Base-by-base conservation (phyloP, 2,888 invertebrate species). In the Pelosia muscerda region DNA sequence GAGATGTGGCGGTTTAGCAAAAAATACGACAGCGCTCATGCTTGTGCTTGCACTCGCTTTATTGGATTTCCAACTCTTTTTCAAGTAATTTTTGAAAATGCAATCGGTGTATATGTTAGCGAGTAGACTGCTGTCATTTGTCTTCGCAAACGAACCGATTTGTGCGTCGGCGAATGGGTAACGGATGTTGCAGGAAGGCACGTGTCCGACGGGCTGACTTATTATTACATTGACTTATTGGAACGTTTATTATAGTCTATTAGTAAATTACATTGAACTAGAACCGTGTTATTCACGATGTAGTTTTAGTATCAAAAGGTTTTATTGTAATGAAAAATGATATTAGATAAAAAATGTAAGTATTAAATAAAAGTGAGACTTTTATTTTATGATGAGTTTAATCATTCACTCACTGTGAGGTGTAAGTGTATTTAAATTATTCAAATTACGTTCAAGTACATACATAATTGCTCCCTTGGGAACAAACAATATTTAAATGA, bases 131-230 rank as follows among this genome's bases (percentile, higher is more conserved):
- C 75, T 79, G 83, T 89, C 90, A 94, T 95, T 94, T 93, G 90
- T 95, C 94, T 95, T 92, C 84, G 89, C 92, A 94, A 95, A 94
- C 90, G 92, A 91, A 93, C 90, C 93, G 94, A 93, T 92, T 90
- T 91, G 93, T 92, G 94, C 93, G 94, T 93, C 88, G 88, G 88
- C 89, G 88, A 89, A 90, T 89, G 90, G 89, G 89, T 93, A 93
- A 93, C 92, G 91, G 89, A 94, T 93, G 93, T 90, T 87, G 86
- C 88, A 85, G 82, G 85, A 83, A 88, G 90, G 89, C 89, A 89
- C 88, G 92, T 89, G 90, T 88, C 89, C 85, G 83, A 69, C 74
- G 68, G 83, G 74, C 89, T 91, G 90, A 92, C 88, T 92, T 92
- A 92, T 93, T 89, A 90, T 86, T 81, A 79, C 81, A 78, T 77